Base-by-base conservation (phyloP, 2,888 invertebrate species). In the Saturnia pavonia region DNA sequence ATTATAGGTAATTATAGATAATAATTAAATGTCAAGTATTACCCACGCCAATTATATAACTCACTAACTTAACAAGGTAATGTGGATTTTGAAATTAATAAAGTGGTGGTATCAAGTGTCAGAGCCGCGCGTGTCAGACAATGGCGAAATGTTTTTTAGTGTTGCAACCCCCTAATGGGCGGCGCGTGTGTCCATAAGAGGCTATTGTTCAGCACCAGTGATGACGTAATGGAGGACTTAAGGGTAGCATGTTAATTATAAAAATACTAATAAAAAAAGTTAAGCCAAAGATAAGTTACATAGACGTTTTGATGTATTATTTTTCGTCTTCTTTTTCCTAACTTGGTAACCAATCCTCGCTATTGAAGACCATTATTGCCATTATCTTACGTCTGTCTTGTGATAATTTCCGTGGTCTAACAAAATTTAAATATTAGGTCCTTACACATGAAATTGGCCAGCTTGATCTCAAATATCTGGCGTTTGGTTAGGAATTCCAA, bases 31-130 rank as follows among this genome's bases (percentile, higher is more conserved):
- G 25, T 60, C 57, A 25, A 60, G 27, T 60, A 60, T 60, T 27
- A 60, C 57, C 57, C 57, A 60, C 57, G 78, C 68, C 79, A 85
- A 83, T 84, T 82, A 83, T 63, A 60, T 69, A 73, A 74, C 8
- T 43, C 54, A n/a, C n/a, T 22, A 48, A 72, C 73, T 71, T 74
- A 90, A 89, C 87, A 85, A 90, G 86, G 85, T 87, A 89, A 89
- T 88, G 83, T 76, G 75, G 82, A 84, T 86, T 86, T 86, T 88
- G 83, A 78, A 87, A 89, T 89, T 90, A 91, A 90, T 90, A 87
- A 90, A 91, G 83, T 89, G 87, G 84, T 79, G 76, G 78, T 90
- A 91, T 91, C 89, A 83, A 90, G 91, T 91, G 88, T 85, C 86
- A 85, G 79, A 85, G 79, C 19, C 54, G 54, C 91, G 82, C 90